phyloP scores from a whole-genome alignment of 2,797 vertebrate genomes.

The Pangasius djambal region DNA sequence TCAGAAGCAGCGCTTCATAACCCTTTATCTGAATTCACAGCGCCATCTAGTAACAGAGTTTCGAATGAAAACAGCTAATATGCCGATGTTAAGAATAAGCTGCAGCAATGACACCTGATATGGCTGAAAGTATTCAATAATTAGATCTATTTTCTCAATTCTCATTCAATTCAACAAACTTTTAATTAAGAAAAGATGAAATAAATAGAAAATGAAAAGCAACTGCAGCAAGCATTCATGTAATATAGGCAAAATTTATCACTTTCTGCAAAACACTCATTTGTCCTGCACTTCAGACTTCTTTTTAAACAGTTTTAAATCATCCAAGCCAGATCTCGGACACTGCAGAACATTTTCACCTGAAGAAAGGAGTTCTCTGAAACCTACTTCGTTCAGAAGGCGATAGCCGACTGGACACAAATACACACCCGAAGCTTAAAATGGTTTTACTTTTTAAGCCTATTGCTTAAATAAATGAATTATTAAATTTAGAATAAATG shows the following conservation, averaged over 20 bases:
- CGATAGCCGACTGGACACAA: neutral
- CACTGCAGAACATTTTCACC: neutral
- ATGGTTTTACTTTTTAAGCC: neutral
- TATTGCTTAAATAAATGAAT: neutral
- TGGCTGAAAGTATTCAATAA: neutral
- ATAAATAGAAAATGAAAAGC: neutral
- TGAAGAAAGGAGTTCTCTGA: neutral
- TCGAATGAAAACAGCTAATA: neutral
- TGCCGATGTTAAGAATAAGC: neutral
- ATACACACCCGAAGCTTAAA: neutral
- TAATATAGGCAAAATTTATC: neutral
- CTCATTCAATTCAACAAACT: neutral
- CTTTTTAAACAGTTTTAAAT: neutral
- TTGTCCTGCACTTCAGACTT: neutral
- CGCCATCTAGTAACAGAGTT: conserved; percentile 3
- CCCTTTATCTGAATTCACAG: neutral
- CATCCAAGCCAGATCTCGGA: neutral
- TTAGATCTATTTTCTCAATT: neutral
- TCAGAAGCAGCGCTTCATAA: neutral
- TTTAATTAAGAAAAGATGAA: neutral
- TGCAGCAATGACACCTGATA: neutral
- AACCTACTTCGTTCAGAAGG: neutral
- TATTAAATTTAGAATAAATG: neutral
- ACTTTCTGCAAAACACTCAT: neutral
- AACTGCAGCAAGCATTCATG: neutral